Evolutionary conservation across 2,113 vertebrate species (phyloP).

Genomic region (Meriones unguiculatus): DNA sequence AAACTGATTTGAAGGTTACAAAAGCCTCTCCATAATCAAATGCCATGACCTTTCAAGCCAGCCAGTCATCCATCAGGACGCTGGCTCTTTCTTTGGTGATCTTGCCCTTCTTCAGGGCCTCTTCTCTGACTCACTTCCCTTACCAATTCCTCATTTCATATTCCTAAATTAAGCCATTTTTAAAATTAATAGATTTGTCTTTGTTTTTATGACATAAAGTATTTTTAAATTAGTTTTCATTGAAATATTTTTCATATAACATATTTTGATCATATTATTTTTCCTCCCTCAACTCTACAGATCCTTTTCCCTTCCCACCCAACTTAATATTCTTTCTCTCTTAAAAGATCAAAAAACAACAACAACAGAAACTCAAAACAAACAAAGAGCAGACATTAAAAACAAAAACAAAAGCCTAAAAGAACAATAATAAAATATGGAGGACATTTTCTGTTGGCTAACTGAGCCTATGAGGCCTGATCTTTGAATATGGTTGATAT

Average conservation of each 20-base stretch:
- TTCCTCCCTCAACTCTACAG: not conserved
- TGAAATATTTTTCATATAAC: not conserved
- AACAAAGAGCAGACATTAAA: not conserved
- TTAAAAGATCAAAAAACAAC: not conserved
- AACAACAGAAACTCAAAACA: not conserved
- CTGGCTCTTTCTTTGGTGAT: not conserved
- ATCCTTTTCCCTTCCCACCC: not conserved
- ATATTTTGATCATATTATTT: not conserved
- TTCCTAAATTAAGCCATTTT: not conserved
- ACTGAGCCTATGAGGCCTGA: not conserved
- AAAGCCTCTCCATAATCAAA: not conserved
- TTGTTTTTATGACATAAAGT: not conserved
- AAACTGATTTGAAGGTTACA: not conserved
- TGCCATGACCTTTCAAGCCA: not conserved
- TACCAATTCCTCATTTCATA: not conserved
- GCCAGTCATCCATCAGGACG: too few species aligned
- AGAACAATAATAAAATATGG: not conserved
- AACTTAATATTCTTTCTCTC: not conserved
- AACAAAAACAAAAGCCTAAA: not conserved
- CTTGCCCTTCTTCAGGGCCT: not conserved
- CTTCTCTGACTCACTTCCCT: not conserved
- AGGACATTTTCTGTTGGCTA: not conserved
- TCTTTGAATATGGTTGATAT: not conserved
- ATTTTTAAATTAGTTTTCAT: not conserved
- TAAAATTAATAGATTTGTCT: not conserved